These are phyloP conservation scores for Linnaemya tessellans DNA, from an alignment of 2,888 invertebrate species.

Conservation along the genomic window DNA sequence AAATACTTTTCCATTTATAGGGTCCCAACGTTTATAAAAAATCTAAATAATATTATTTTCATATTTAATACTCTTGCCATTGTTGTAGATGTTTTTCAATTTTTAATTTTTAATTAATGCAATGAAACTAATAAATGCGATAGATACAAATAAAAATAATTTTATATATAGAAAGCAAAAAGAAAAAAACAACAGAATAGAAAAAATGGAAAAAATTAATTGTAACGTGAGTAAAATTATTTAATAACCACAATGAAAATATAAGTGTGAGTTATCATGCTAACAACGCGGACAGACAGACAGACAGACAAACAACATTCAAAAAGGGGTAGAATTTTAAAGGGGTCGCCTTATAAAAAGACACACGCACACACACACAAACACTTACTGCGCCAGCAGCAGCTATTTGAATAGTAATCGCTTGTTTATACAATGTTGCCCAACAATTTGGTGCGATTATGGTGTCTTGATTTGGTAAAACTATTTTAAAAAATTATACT, in stretches of 20 bases:
- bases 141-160: slow-evolving; percentile 27
- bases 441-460: too few species aligned
- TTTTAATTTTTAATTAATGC: slow-evolving; percentile 51
- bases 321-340: background rate
- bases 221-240: slow-evolving; percentile 70
- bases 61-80: slow-evolving; percentile 14
- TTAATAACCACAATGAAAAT: slow-evolving; percentile 64
- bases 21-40: slow-evolving; percentile 13
- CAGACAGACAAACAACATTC: background rate
- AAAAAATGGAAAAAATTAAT: background rate
- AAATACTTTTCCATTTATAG: slow-evolving; percentile 51
- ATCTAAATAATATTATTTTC: slow-evolving; percentile 44
- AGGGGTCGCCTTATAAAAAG: background rate
- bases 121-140: slow-evolving; percentile 43
- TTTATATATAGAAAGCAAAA: slow-evolving; percentile 30
- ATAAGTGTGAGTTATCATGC: slow-evolving; percentile 33
- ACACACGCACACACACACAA: too few species aligned
- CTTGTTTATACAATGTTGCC: too few species aligned
- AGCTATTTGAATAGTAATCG: background rate
- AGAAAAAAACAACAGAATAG: background rate
- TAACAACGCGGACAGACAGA: slow-evolving; percentile 4
- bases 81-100: slow-evolving; percentile 18
- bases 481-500: too few species aligned
- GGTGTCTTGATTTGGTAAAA: too few species aligned
- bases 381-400: background rate